Conservation (phyloP, 1,140 invertebrate genomes). For the Drosophila sp. region DNA sequence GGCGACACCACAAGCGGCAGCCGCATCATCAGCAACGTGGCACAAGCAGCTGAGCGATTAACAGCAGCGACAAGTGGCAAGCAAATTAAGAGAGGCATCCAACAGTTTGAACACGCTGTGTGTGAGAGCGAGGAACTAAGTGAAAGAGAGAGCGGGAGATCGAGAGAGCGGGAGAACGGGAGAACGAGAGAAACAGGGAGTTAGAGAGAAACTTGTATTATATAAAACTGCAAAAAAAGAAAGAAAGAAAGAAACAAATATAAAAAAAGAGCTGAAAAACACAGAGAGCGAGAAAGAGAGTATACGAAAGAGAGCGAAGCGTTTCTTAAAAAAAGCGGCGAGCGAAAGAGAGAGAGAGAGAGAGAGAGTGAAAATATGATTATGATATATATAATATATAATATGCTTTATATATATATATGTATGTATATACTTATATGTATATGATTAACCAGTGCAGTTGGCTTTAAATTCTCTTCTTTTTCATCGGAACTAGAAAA, state of each 20-base stretch:
- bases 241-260: not conserved
- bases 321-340: too few relatives aligned
- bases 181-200: conserved; percentile 22
- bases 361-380: conserved; percentile 23
- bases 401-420: conserved; percentile 17
- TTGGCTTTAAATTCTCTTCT: conserved; percentile 73
- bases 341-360: conserved; percentile 20
- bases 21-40: conserved; percentile 60
- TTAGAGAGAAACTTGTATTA: conserved; percentile 18
- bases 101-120: conserved; percentile 22
- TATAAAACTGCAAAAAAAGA: not conserved
- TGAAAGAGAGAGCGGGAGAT: conserved; percentile 14
- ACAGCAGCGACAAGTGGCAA: not conserved
- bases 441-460: conserved; percentile 68
- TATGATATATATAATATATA: conserved; percentile 18
- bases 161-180: conserved; percentile 26
- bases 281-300: conserved; percentile 23
- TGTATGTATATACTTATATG: too few relatives aligned
- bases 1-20: conserved; percentile 85
- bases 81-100: conserved; percentile 21
- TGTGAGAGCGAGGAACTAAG: conserved; percentile 7
- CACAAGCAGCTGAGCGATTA: conserved; percentile 37
- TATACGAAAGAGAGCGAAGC: conserved; percentile 10
- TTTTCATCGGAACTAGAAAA: conserved; percentile 59
- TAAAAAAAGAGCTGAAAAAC: conserved; percentile 9